Percentiles rank a stretch among this genome's conserved stretches.
phyloP scores from a whole-genome alignment of 2,888 invertebrate genomes.

The Dromius quadrimaculatus region DNA sequence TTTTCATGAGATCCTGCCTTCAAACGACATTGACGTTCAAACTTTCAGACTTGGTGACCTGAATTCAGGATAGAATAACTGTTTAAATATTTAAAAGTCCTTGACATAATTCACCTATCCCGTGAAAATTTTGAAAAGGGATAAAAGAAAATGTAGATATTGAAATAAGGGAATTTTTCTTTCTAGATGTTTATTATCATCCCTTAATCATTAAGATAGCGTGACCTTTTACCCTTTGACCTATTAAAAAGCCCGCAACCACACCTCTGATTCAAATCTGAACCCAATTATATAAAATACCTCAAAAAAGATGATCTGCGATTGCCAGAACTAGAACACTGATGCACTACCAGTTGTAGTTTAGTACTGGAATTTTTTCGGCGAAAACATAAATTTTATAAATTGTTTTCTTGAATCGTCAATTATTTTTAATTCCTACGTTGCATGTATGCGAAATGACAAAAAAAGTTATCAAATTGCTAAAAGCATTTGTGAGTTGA shows the following conservation, averaged over 20 bases:
- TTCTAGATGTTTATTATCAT: no score
- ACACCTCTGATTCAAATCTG: neutral
- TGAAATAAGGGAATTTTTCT: no score
- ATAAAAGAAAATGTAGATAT: no score
- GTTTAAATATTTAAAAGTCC: conserved; percentile 10
- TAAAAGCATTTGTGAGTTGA: neutral
- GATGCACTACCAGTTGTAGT: no score
- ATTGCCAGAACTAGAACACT: no score
- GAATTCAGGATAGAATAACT: neutral
- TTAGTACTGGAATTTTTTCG: no score
- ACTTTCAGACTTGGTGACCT: neutral
- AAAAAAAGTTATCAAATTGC: neutral
- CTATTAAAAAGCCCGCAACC: neutral
- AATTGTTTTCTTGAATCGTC: no score
- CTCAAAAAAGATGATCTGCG: conserved; percentile 8
- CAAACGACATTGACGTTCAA: neutral
- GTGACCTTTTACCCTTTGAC: conserved; percentile 4
- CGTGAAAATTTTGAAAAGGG: no score
- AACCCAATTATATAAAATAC: neutral
- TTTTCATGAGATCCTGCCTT: neutral
- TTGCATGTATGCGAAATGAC: no score
- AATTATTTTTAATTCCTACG: no score
- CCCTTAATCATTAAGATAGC: no score
- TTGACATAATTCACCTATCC: neutral
- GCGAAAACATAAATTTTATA: no score